Evolutionary conservation across 1,140 invertebrate genomes (phyloP).

Genomic region (Berghia stephanieae): DNA sequence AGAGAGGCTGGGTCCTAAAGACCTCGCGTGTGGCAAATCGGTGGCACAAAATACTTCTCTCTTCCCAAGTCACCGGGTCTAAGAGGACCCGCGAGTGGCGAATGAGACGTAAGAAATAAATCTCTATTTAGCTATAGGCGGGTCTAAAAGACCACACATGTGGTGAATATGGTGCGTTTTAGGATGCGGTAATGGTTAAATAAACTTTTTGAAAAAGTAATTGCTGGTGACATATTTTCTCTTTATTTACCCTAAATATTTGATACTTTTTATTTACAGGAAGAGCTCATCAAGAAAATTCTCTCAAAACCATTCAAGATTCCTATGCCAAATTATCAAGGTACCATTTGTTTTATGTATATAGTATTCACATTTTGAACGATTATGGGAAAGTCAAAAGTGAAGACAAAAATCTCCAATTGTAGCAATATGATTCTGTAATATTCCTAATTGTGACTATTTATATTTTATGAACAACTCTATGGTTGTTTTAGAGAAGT

Average conservation of each 20-base stretch:
- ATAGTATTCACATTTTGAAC: no score
- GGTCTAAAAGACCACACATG: background rate
- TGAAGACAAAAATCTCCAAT: background rate
- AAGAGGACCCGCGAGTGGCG: background rate
- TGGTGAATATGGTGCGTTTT: no score
- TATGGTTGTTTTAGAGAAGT: background rate
- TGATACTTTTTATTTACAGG: conserved; percentile 68
- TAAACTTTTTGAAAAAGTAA: background rate
- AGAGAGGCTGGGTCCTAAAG: no score
- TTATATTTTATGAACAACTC: background rate
- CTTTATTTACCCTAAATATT: conserved; percentile 2
- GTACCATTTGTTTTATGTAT: conserved; percentile 47
- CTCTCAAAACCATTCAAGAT: conserved; percentile 92
- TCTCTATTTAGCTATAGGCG: background rate
- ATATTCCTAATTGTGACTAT: background rate
- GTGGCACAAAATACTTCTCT: no score
- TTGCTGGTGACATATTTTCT: background rate
- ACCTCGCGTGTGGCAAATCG: no score
- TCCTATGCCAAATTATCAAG: conserved; percentile 89
- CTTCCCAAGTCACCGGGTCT: no score
- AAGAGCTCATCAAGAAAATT: conserved; percentile 82
- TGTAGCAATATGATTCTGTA: background rate
- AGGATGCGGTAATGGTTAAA: no score
- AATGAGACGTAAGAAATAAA: background rate
- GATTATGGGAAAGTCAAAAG: no score